A percentile compares a stretch with the other conserved stretches of the same genome.
phyloP scores from a whole-genome alignment of 1,140 invertebrate species.

The Scaptomyza montana region DNA sequence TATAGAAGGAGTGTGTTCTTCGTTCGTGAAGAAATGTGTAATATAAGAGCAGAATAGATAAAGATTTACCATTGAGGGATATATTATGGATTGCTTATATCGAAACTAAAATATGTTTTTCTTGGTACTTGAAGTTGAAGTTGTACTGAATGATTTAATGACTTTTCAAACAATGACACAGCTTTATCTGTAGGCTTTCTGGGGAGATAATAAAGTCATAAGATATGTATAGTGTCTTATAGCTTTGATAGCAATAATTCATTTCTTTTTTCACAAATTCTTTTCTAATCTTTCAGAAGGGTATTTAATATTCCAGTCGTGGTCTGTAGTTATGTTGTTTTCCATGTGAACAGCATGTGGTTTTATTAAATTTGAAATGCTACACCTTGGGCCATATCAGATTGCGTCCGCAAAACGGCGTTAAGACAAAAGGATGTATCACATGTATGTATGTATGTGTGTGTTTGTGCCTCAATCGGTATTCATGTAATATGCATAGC shows the following conservation, averaged over 20 bases:
- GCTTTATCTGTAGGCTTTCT: too few species aligned
- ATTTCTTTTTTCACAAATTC: too few species aligned
- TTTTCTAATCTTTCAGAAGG: not conserved
- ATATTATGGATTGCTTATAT: too few species aligned
- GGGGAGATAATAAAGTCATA: too few species aligned
- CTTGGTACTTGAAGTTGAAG: too few species aligned
- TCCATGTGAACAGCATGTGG: conserved; percentile 24
- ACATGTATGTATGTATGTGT: conserved; percentile 9
- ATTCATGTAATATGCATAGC: conserved; percentile 77
- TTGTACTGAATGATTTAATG: too few species aligned
- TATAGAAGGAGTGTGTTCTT: not conserved
- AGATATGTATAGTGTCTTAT: too few species aligned
- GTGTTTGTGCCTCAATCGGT: conserved; percentile 43
- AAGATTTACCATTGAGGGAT: not conserved
- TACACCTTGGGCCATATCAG: conserved; percentile 75
- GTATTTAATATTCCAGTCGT: conserved; percentile 15
- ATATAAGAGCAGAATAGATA: not conserved
- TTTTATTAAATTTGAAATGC: conserved; percentile 82
- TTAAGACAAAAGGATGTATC: conserved; percentile 64
- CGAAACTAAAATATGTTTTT: too few species aligned
- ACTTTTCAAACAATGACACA: too few species aligned
- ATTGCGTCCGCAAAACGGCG: conserved; percentile 59
- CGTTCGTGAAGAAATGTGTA: not conserved
- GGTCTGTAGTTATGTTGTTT: conserved; percentile 15
- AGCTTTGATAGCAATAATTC: too few species aligned